Base-by-base conservation (phyloP, 2,797 vertebrate genomes). In the Peromyscus melanophrys region DNA sequence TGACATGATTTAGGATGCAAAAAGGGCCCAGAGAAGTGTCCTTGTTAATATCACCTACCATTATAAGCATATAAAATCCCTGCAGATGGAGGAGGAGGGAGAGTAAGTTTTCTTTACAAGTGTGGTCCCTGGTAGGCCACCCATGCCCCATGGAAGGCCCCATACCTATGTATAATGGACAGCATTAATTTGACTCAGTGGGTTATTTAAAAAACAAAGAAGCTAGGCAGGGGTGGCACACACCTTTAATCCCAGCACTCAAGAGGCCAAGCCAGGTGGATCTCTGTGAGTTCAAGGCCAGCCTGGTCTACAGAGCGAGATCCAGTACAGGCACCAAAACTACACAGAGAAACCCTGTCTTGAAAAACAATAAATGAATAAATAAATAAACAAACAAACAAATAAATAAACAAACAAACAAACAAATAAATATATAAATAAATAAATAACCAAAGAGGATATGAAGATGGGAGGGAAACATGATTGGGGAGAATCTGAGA, bases 1-100 rank as follows among this genome's bases (percentile, higher is more conserved):
- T 96, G 49, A 80, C 46, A 81, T 90, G 80, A 83, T 86, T 96
- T 95, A 96, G 49, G 27, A 77, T 94, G 59, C 87, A 92, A 83
- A 89, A 89, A 89, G 12, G 16, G 23, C 2, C 57, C 78, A 94
- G 69, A 92, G 52, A 75, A 97, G 88, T 94, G 12, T 40, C 25
- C 59, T 95, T 93, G n/a, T 13, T 90, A 29, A 57, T 81, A 55
- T 31, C 37, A 90, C 43, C 90, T 96, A n/a, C 69, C 40, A 67
- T 94, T 95, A 67, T 83, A 59, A 59, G 6, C 89, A 0, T 76
- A 16, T 95, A 61, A 81, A 96, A 94, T n/a, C 67, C 46, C 73
- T 19, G 4, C 21, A 86, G 84, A 69, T 65, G 37, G 55, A 76
- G 14, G 52, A n/a, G 27, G 52, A 31, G 25, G 17, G 69, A 34